Evolutionary conservation across 1,140 invertebrate species (phyloP), one percentile per base, ranked within the genome.

Genomic region (Coelopa frigida): DNA sequence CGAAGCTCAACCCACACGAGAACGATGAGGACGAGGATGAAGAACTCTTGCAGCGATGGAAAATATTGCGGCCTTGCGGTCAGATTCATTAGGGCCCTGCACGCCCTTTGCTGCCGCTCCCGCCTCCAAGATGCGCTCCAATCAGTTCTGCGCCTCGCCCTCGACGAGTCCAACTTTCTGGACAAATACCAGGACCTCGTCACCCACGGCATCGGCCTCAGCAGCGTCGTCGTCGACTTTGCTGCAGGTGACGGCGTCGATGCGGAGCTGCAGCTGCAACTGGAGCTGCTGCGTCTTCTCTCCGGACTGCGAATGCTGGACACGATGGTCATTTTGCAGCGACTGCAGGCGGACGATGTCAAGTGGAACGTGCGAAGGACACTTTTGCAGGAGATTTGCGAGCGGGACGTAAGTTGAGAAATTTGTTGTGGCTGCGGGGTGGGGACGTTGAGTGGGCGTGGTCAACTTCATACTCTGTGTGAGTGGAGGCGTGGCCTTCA

Each of bases 141-240:
- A 57, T 63, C 60, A 46, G 63, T 66, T 53, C 59, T 66, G 44
- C 60, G 63, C 51, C 58, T 56, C 52, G 58, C 61, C 40, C 42
- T 61, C 48, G 58, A 55, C 46, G 60, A 67, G 56, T 67, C 62
- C 43, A 57, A 60, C 53, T 62, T 66, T 46, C 58, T 66, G 42
- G 58, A 58, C 48, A 62, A 66, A 59, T 66, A 62, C 54, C 56
- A 59, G 49, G 59, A 60, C 58, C 56, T 66, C 40, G 53, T 66
- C 35, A 41, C 59, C 33, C 33, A 15, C 17, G 20, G 5, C 20
- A 18, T 35, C 33, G 3, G 33, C 15, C 33, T 35, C 33, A 18
- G 17, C 33, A 18, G 5, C 11, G 33, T 35, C 33, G 5, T 15
- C 15, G 32, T 7, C 14, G 43, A 24, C 4, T 22, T 14, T 44